Evolutionary conservation across 2,888 invertebrate genomes (phyloP), one percentile per base, ranked within the genome.

Genomic region (Malacosoma neustria): DNA sequence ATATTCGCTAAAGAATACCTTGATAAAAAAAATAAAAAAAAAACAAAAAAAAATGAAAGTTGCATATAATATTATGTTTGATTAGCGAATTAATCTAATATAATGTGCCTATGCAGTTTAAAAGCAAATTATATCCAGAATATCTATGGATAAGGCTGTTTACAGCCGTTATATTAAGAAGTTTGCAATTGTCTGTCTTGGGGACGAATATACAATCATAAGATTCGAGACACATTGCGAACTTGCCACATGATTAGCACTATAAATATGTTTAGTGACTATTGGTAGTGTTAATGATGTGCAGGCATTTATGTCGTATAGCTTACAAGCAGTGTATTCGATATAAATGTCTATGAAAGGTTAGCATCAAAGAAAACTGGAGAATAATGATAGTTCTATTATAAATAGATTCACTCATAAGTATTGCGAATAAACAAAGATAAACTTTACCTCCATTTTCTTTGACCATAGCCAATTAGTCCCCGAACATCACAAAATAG

Each of bases 61-160:
- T 52, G 82, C 82, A 81, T 80, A 73, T 60, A 64, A 72, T 80
- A 74, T 81, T 81, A 82, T 80, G 73, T 82, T 81, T 67, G 73
- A 81, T 82, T 79, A 75, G 67, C 44, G 45, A 53, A 35, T 61
- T 65, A 75, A 80, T 82, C 81, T 74, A 59, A 82, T 81, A 61
- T 79, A 76, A 82, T 81, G 79, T 85, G 73, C 70, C 43, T 74
- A 68, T 80, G 80, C 76, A 67, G 80, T 81, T 74, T 75, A 65
- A 57, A 42, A 43, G 47, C 50, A 52, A 22, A 22, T 22, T 9
- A 22, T 9, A 54, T 76, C 75, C 73, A 41, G 38, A 66, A 67
- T 70, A 77, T 52, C 74, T 52, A 39, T 51, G 72, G 74, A 67
- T 64, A 54, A 45, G 38, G 14, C 43, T 42, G 57, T 61, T 67